These are phyloP conservation scores for Eidolon helvum DNA, from an alignment of 2,113 vertebrate species.

Conservation along the genomic window DNA sequence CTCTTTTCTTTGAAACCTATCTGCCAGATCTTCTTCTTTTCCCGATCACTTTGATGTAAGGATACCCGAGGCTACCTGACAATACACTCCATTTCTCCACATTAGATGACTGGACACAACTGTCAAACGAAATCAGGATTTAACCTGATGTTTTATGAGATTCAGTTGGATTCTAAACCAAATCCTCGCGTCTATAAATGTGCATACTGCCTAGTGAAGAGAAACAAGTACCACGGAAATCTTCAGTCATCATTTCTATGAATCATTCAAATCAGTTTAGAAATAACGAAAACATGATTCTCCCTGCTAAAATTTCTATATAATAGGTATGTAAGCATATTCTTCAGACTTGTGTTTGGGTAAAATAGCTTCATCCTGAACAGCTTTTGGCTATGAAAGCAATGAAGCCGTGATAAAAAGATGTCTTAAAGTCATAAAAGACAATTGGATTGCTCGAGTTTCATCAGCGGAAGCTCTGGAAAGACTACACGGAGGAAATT, in stretches of 20 bases:
- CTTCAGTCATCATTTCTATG: not conserved
- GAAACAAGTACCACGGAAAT: slow-evolving; percentile 31
- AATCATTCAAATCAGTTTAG: slow-evolving; percentile 32
- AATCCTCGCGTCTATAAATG: slow-evolving; percentile 11
- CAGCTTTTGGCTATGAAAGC: slow-evolving; percentile 54
- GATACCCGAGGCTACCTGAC: not conserved
- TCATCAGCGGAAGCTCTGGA: slow-evolving; percentile 46
- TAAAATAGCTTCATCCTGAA: slow-evolving; percentile 52
- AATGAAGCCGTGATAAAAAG: slow-evolving; percentile 62
- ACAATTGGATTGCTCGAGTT: slow-evolving; percentile 57
- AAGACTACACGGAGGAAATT: slow-evolving; percentile 29
- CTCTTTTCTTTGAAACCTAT: not conserved
- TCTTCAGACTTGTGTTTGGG: slow-evolving; percentile 42
- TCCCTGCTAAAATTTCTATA: slow-evolving; percentile 15
- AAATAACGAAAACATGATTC: slow-evolving; percentile 50
- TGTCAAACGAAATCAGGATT: not conserved
- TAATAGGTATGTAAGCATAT: slow-evolving; percentile 33
- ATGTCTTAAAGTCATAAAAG: slow-evolving; percentile 63
- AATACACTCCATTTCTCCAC: not conserved
- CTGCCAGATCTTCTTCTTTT: not conserved
- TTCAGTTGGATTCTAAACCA: not conserved
- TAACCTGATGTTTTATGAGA: not conserved
- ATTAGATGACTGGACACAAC: not conserved
- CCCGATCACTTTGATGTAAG: not conserved
- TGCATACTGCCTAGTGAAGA: not conserved